Base-by-base conservation (phyloP, 1,140 invertebrate species). In the Dinoponera quadriceps region DNA sequence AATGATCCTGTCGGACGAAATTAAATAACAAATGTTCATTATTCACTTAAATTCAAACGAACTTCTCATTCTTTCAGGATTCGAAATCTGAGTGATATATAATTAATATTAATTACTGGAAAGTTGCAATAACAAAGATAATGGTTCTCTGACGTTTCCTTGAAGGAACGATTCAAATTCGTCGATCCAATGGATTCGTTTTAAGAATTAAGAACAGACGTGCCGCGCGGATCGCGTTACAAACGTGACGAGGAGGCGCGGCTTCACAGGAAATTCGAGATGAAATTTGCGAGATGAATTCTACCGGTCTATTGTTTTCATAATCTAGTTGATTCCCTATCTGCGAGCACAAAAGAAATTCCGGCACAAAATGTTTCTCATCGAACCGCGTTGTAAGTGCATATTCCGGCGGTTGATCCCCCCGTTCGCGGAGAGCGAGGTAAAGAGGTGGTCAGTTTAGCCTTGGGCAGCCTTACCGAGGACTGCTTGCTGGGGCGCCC, bases 401-500 rank as follows among this genome's bases (percentile, higher is more conserved):
- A 73, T 85, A 80, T 88, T 63, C 75, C 73, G 72, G 65, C 78
- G 78, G 65, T 81, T 78, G 72, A 87, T 85, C 65, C 60, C 38
- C 65, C 44, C 78, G n/a, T 16, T 75, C 82, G 62, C 71, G 81
- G 25, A 38, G 51, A 54, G 63, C 60, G 74, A 73, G 49, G 18
- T 57, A 78, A 69, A 65, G 71, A 63, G 51, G 59, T 33, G 83
- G 69, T 85, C 78, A 68, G 62, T 68, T 71, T 73, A 74, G 78
- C 62, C 62, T 81, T 80, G 48, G 62, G 48, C 74, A 78, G 55
- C 57, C 80, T 90, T 93, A 95, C 95, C 95, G 55, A 96, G 91
- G 88, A 96, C 92, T 90, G 96, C 95, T 87, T 96, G 95, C 92
- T 97, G 97, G n/a, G 97, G 96, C 85, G 96, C 93, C 96, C 96